A percentile compares a stretch with the other conserved stretches of the same genome.
Evolutionary conservation across 1,140 invertebrate genomes (phyloP).

Genomic region (silkworm (Bombyx mori)): DNA sequence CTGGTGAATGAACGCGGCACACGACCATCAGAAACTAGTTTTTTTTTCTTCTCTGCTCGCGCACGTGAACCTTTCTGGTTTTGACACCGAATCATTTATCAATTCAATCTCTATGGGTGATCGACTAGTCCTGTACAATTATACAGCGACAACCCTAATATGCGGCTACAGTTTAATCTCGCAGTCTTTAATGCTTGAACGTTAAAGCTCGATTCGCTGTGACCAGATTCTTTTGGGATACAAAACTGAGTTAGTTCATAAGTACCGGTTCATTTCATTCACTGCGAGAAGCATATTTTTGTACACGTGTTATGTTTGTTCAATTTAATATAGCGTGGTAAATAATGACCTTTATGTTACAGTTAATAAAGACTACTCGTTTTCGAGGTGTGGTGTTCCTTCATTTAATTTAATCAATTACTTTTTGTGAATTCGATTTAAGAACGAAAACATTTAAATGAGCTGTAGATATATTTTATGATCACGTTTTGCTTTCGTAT

Average conservation of each 20-base stretch:
- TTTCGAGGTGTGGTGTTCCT: too few species aligned
- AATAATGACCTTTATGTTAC: too few species aligned
- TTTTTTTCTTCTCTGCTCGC: conserved; percentile 31
- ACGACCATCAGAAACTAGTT: conserved; percentile 25
- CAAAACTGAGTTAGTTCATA: conserved; percentile 21
- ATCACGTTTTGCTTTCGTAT: too few species aligned
- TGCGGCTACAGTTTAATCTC: neutral
- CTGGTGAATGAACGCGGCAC: conserved; percentile 36
- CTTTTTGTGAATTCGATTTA: too few species aligned
- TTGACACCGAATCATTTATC: conserved; percentile 46
- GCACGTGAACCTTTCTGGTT: conserved; percentile 25
- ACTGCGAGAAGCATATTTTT: conserved; percentile 14
- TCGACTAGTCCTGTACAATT: conserved; percentile 46
- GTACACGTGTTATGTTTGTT: conserved; percentile 6
- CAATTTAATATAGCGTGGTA: conserved; percentile 3
- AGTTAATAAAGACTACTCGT: too few species aligned
- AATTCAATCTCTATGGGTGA: conserved; percentile 47
- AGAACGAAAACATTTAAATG: too few species aligned
- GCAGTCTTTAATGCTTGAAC: conserved; percentile 7
- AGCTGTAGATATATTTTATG: too few species aligned
- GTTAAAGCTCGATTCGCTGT: conserved; percentile 15
- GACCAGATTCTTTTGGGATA: conserved; percentile 5
- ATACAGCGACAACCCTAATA: conserved; percentile 26
- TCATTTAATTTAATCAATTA: too few species aligned
- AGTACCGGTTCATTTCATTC: conserved; percentile 50